These are phyloP conservation scores for Symphodus melops DNA, from an alignment of 2,113 vertebrate species.

Conservation along the genomic window DNA sequence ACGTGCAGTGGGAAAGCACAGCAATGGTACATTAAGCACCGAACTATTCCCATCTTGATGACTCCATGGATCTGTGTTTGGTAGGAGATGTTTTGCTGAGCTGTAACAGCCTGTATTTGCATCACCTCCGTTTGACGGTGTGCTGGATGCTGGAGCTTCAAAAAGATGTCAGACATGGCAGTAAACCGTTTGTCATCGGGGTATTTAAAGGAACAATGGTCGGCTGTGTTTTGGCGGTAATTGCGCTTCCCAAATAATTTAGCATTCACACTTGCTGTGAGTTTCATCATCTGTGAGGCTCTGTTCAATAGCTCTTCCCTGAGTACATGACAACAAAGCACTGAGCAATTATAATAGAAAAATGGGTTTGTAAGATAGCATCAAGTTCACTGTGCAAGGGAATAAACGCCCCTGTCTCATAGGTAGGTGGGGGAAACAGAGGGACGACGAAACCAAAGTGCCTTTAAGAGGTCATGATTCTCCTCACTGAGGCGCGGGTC, in stretches of 20 bases:
- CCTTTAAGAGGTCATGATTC: conserved; percentile 30
- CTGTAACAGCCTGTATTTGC: background rate
- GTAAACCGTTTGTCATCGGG: background rate
- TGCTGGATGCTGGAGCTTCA: conserved; percentile 4
- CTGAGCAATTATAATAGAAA: conserved; percentile 68
- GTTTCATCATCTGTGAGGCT: conserved; percentile 60
- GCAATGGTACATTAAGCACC: too few species aligned
- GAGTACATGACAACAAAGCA: conserved; percentile 65
- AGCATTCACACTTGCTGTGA: conserved; percentile 48
- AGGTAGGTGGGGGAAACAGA: background rate
- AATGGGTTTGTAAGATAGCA: conserved; percentile 71
- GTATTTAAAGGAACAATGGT: conserved; percentile 17
- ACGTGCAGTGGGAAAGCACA: too few species aligned
- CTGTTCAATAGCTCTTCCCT: conserved; percentile 46
- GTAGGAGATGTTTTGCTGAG: background rate
- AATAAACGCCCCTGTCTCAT: conserved; percentile 37
- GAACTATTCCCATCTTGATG: too few species aligned
- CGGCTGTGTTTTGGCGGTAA: conserved; percentile 30
- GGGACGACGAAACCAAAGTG: background rate
- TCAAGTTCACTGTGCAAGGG: conserved; percentile 44
- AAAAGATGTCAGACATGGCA: background rate
- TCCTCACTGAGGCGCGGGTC: conserved; percentile 32
- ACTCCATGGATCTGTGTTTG: too few species aligned
- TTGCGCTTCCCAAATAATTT: conserved; percentile 43
- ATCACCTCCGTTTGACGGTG: background rate